Percentiles rank a stretch among this genome's conserved stretches.
Evolutionary conservation across 1,140 invertebrate species (phyloP).

Genomic region (Nephotettix cincticeps): DNA sequence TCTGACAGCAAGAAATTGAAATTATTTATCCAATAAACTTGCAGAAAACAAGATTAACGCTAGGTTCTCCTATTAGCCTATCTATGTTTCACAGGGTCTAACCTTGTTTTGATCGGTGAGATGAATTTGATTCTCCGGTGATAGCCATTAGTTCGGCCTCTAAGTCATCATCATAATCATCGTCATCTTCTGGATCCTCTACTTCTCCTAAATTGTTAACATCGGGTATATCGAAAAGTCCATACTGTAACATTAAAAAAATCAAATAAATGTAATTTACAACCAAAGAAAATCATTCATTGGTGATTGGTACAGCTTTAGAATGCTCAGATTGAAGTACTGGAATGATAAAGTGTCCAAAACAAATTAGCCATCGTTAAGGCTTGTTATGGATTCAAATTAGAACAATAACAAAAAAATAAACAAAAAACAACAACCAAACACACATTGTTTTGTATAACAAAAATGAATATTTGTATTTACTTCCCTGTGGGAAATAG

Average conservation of each 20-base stretch:
- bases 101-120: conserved; percentile 42
- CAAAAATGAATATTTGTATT: no score
- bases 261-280: no score
- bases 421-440: no score
- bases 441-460: no score
- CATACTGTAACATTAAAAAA: conserved; percentile 62
- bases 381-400: no score
- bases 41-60: not conserved
- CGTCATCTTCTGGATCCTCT: conserved; percentile 55
- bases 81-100: conserved; percentile 22
- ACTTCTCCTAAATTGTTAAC: conserved; percentile 50
- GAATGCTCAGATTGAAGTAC: no score
- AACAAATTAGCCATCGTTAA: no score
- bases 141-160: conserved; percentile 84
- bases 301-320: no score
- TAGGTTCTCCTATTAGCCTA: not conserved
- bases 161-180: conserved; percentile 77
- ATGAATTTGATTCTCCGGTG: conserved; percentile 51
- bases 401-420: no score
- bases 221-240: conserved; percentile 73
- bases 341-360: no score
- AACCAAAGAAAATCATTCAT: no score
- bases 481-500: no score
- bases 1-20: not conserved
- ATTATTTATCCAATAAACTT: not conserved